Evolutionary conservation across 2,113 vertebrate species (phyloP).

Genomic region (Machaerirhynchus nigripectus): DNA sequence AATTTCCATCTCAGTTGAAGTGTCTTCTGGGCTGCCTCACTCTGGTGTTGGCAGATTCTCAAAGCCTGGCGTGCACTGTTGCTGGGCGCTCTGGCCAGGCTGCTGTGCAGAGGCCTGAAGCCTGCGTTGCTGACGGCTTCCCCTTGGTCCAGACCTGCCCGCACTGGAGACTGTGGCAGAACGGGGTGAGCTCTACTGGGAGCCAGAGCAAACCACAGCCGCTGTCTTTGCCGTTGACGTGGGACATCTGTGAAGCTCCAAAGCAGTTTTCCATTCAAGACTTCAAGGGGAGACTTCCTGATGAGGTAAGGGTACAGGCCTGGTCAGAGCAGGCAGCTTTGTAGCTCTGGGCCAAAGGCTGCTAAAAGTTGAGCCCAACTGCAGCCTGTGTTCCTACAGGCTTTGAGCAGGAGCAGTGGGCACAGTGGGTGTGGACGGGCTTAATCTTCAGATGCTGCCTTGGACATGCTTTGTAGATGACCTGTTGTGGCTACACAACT

Average conservation of each 20-base stretch:
- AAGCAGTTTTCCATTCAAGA: not conserved
- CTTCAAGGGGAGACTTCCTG: not conserved
- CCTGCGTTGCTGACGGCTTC: not conserved
- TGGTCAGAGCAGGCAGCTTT: not conserved
- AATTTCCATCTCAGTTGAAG: not conserved
- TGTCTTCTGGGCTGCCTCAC: not conserved
- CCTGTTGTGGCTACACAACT: not conserved
- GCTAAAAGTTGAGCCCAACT: not conserved
- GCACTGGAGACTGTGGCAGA: accelerated
- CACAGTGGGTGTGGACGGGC: not conserved
- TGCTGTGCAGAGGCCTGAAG: not conserved
- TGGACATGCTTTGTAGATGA: not conserved
- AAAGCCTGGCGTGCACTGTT: accelerated
- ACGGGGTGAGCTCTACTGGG: not conserved
- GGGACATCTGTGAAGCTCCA: not conserved
- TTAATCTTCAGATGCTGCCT: not conserved
- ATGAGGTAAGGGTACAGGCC: not conserved
- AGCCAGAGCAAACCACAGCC: not conserved
- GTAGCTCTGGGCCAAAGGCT: not conserved
- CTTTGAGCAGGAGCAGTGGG: not conserved
- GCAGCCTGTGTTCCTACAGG: not conserved
- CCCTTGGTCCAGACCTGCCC: not conserved
- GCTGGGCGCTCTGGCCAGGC: not conserved
- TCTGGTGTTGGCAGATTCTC: not conserved
- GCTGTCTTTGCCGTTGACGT: accelerated